Base-by-base conservation (phyloP, 2,797 vertebrate genomes). In the Peromyscus attwateri region DNA sequence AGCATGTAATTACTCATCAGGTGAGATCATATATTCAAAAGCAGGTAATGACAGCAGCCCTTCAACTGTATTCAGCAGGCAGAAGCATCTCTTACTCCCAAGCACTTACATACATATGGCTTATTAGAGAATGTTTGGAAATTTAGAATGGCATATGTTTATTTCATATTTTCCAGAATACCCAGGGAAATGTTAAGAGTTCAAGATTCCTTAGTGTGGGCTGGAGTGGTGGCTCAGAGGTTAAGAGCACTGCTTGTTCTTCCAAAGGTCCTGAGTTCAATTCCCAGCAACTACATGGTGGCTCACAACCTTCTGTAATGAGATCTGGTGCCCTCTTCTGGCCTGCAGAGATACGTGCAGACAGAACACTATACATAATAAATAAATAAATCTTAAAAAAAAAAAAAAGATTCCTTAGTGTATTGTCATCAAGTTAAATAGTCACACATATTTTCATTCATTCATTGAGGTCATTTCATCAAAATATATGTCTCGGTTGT, bases 101-200 rank as follows among this genome's bases (percentile, higher is more conserved):
- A 85, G 68, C 4, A 40, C 5, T 93, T 29, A 85, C 13, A 60
- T 71, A 90, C 70, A 90, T 79, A 89, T 88, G 52, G n/a, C 12
- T 81, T 34, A 84, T 64, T 92, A 82, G 68, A 71, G 11, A 82
- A 37, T 85, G 6, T 46, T 43, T 46, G 11, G 8, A 23, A 49
- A 88, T 66, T 95, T 85, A 4, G n/a, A 84, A 64, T 79, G 9
- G 4, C 55, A 16, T 27, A 43, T 90, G 21, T 92, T 84, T 71
- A 88, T 95, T 97, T 95, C 19, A 70, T 76, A 76, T 52, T 96
- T 95, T 91, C 9, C 14, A 40, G 11, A 93, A 16, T 16, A 90
- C 1, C 1, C 29, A 85, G 4, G 17, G 37, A 87, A 89, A 68
- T 89, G 2, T 60, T 77, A 71, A 89, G 66, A 93, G 17, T 52